Percentiles rank a stretch among this genome's conserved stretches.
phyloP scores from a whole-genome alignment of 2,797 vertebrate species.

The Gastrophryne carolinensis region DNA sequence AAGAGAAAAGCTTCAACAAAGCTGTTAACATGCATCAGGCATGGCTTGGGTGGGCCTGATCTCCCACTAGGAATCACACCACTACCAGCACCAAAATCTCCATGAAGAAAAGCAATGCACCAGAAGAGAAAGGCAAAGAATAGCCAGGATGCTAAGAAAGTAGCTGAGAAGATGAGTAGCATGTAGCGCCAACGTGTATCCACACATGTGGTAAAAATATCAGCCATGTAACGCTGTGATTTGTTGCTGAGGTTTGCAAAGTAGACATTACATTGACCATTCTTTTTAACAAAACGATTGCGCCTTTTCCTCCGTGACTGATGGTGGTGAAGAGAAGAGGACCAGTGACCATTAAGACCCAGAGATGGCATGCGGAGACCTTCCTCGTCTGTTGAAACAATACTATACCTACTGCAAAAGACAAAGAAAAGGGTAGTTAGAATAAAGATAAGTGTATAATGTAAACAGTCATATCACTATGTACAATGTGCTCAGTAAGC shows the following conservation, averaged over 20 bases:
- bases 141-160: conserved; percentile 90
- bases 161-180: conserved; percentile 85
- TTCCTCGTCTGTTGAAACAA: conserved; percentile 83
- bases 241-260: conserved; percentile 94
- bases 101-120: conserved; percentile 84
- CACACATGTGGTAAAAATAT: conserved; percentile 97
- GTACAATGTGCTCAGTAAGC: too few relatives aligned
- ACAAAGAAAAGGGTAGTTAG: conserved; percentile 44
- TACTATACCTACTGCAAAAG: conserved; percentile 77
- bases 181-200: conserved; percentile 95
- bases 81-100: conserved; percentile 77
- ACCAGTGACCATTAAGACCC: conserved; percentile 76
- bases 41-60: conserved; percentile 70
- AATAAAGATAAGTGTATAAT: not conserved
- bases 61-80: not conserved
- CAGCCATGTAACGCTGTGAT: conserved; percentile 88
- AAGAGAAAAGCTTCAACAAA: conserved; percentile 92
- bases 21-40: conserved; percentile 88
- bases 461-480: not conserved
- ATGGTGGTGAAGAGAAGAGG: conserved; percentile 70
- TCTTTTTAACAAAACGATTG: conserved; percentile 95
- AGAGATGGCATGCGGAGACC: conserved; percentile 73
- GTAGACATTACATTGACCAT: conserved; percentile 91
- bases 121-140: conserved; percentile 93
- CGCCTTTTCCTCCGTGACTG: conserved; percentile 74